Conservation (phyloP, 2,888 invertebrate genomes). For the Lasioglossum morio region DNA sequence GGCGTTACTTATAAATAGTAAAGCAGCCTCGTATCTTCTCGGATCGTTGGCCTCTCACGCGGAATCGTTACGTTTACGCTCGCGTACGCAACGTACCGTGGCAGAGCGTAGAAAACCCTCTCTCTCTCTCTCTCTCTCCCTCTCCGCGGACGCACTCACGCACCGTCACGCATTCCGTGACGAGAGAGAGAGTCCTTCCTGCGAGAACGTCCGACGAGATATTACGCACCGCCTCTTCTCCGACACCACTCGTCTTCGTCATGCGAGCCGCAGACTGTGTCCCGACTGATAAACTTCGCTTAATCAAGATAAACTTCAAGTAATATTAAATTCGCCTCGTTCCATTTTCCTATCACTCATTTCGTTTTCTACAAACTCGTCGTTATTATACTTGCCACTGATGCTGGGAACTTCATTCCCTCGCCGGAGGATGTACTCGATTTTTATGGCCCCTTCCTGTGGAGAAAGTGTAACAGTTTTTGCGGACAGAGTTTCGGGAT, state of each 20-base stretch:
- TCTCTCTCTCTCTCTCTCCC: background rate
- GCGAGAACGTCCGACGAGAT: conserved; percentile 2
- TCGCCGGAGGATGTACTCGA: background rate
- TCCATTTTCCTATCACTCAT: background rate
- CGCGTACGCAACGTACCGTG: conserved; percentile 71
- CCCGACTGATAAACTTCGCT: background rate
- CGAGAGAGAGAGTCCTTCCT: conserved; percentile 9
- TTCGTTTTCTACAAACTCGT: background rate
- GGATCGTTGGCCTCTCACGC: conserved; percentile 62
- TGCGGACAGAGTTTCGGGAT: background rate
- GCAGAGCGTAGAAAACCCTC: conserved; percentile 39
- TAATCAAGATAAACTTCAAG: background rate
- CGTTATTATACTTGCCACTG: too few species aligned
- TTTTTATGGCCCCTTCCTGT: background rate
- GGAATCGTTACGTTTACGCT: conserved; percentile 67
- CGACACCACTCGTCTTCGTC: background rate
- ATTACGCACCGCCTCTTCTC: background rate
- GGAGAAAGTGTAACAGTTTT: background rate
- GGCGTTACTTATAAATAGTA: conserved; percentile 45
- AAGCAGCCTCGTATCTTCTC: conserved; percentile 38
- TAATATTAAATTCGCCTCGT: background rate
- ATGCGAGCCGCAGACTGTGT: background rate
- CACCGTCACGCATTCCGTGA: conserved; percentile 54
- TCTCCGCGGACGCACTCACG: background rate
- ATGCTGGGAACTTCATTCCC: background rate